A percentile compares a stretch with the other conserved stretches of the same genome.
phyloP scores from a whole-genome alignment of 2,888 invertebrate genomes.

The Oligia latruncula region DNA sequence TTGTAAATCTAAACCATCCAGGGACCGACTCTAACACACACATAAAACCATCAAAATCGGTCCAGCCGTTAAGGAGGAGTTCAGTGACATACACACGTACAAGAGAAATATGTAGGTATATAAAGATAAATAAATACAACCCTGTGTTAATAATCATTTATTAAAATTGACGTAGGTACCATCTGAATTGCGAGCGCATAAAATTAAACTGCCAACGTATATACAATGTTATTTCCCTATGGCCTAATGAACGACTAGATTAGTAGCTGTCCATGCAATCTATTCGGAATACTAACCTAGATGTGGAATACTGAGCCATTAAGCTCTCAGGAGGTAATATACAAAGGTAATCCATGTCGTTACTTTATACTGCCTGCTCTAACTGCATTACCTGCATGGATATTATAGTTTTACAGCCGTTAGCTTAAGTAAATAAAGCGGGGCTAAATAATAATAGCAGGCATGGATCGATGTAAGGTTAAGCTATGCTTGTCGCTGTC shows the following conservation, averaged over 20 bases:
- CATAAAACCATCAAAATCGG: background rate
- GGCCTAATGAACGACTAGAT: constrained; percentile 46
- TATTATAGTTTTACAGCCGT: constrained; percentile 18
- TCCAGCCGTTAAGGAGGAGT: background rate
- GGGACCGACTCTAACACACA: background rate
- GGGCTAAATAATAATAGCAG: background rate
- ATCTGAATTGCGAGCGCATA: constrained; percentile 15
- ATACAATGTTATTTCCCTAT: constrained; percentile 42
- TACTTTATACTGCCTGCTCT: constrained; percentile 46
- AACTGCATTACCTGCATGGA: constrained; percentile 33
- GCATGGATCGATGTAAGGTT: background rate
- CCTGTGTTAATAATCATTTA: background rate
- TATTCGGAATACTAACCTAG: constrained; percentile 50
- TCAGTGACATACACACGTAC: background rate
- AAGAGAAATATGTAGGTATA: background rate
- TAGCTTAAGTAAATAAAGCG: background rate
- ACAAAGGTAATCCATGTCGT: constrained; percentile 50
- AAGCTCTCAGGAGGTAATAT: constrained; percentile 49
- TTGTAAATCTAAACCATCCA: too few relatives aligned
- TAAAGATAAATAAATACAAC: constrained; percentile 8
- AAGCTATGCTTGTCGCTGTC: background rate
- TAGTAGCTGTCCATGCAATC: constrained; percentile 54
- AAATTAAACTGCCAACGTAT: constrained; percentile 28
- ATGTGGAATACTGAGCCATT: constrained; percentile 45
- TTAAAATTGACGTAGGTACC: background rate